A percentile compares a stretch with the other conserved stretches of the same genome.
Conservation (phyloP, 2,113 vertebrate genomes). For the human (Homo sapiens) region GRCh38 chr18:63044001-63044500, state of each 20-base stretch:
- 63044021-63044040: neutral
- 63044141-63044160: neutral
- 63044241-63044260: neutral
- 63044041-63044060: neutral
- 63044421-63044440: neutral
- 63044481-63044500: neutral
- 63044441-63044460: neutral
- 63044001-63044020: neutral
- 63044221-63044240: neutral
- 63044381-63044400: neutral
- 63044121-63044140: neutral
- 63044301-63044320: neutral
- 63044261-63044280: neutral
- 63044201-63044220: neutral
- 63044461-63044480: neutral
- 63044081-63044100: neutral
- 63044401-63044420: conserved; percentile 8
- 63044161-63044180: neutral
- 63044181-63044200: neutral
- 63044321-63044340: neutral
- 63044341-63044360: neutral
- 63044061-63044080: neutral
- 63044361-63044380: neutral
- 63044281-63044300: neutral
- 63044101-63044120: neutral